phyloP scores from a whole-genome alignment of 2,888 invertebrate genomes.

The Pediacus dermestoides region DNA sequence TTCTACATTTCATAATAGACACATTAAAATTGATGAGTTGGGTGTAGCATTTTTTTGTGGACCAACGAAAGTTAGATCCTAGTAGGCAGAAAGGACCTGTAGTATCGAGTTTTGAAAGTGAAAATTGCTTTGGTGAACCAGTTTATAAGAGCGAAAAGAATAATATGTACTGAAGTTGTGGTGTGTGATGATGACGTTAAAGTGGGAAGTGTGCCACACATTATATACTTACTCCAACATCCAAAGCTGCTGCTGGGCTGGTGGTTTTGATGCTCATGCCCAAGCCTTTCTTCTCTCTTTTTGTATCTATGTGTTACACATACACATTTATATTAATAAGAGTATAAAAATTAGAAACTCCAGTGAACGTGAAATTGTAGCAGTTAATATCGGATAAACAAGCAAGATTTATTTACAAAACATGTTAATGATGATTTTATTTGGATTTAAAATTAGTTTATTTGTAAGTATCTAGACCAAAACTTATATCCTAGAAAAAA shows the following conservation, averaged over 20 bases:
- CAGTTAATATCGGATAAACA: too few species aligned
- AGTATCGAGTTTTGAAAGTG: constrained; percentile 23
- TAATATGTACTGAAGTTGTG: constrained; percentile 3
- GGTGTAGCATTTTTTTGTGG: constrained; percentile 24
- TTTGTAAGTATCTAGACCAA: too few species aligned
- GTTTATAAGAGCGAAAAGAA: constrained; percentile 11
- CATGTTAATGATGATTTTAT: too few species aligned
- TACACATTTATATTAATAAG: neutral
- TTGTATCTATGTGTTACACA: constrained; percentile 6
- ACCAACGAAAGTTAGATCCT: constrained; percentile 27
- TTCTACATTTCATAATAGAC: constrained; percentile 16
- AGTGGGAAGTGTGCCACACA: constrained; percentile 1
- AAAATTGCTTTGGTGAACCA: constrained; percentile 21
- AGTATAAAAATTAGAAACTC: constrained; percentile 8
- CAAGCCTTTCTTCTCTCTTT: too few species aligned
- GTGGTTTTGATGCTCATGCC: too few species aligned
- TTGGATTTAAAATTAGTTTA: too few species aligned
- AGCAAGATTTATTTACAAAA: too few species aligned
- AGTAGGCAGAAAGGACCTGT: constrained; percentile 19
- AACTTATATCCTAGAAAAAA: too few species aligned
- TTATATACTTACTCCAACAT: too few species aligned
- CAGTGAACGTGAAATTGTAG: too few species aligned
- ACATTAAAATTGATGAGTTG: constrained; percentile 15
- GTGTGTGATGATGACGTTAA: neutral
- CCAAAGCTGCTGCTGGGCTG: too few species aligned